phyloP scores from a whole-genome alignment of 1,140 invertebrate species.

The Drosophila watanabei region DNA sequence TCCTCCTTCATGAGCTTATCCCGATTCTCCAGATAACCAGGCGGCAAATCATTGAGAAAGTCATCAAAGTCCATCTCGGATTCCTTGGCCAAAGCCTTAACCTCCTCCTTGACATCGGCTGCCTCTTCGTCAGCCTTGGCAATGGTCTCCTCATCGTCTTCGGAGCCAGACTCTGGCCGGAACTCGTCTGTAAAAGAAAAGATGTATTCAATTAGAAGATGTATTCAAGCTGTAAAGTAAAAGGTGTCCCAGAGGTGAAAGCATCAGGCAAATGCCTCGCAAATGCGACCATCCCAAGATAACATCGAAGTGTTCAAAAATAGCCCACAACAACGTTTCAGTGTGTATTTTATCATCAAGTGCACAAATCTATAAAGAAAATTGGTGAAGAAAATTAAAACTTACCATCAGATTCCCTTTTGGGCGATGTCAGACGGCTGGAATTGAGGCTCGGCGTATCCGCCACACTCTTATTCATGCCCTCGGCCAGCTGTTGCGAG shows the following conservation, averaged over 20 bases:
- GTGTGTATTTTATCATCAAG: conserved; percentile 72
- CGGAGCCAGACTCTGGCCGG: conserved; percentile 90
- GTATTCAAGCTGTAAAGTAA: not conserved
- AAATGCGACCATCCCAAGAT: conserved; percentile 78
- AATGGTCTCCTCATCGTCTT: conserved; percentile 97
- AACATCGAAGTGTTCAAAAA: conserved; percentile 77
- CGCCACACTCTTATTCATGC: conserved; percentile 87
- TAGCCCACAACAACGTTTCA: conserved; percentile 80
- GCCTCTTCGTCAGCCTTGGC: conserved; percentile 94
- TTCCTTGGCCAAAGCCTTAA: conserved; percentile 95
- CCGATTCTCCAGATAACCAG: conserved; percentile 91
- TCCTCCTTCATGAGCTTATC: conserved; percentile 87
- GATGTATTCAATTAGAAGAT: not conserved
- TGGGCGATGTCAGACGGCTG: conserved; percentile 86
- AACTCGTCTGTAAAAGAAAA: conserved; percentile 91
- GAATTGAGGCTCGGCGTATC: conserved; percentile 82
- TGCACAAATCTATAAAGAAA: not conserved
- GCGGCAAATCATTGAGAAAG: conserved; percentile 90
- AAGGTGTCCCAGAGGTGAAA: not conserved
- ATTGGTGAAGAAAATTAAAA: conserved; percentile 6
- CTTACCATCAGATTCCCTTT: conserved; percentile 86
- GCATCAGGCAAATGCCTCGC: conserved; percentile 85
- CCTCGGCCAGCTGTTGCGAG: conserved; percentile 95
- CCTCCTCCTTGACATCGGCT: conserved; percentile 91
- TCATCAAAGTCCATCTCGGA: conserved; percentile 97